Evolutionary conservation across 2,113 vertebrate species (phyloP), one percentile per base, ranked within the genome.

Genomic region (Forbesichthys papilliferus): DNA sequence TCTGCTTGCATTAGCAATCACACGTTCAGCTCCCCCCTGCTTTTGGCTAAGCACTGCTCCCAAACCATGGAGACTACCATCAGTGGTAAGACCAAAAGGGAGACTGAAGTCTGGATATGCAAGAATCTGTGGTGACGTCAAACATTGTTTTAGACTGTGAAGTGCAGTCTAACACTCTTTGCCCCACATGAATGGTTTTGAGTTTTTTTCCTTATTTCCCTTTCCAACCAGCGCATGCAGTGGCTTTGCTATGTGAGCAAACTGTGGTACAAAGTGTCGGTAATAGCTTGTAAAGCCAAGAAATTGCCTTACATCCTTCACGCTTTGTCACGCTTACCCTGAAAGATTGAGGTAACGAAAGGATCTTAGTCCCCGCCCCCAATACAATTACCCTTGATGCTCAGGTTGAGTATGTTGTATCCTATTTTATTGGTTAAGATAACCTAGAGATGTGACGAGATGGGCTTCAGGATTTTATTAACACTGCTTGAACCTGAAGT

Each of bases 271-370:
- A 61, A 64, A 78, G 0, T 61, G 6, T n/a, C 61, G 14, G 12
- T 69, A 74, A 7, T 78, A 74, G 11, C 49, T 49, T 66, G 69
- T 69, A 9, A 78, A 74, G 1, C 66, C 51, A 0, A 74, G 55
- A 0, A 74, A 56, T 18, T 66, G 61, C 11, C 70, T 64, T n/a
- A 73, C 61, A 16, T 47, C 62, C 60, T 13, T 78, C 48, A 67
- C 71, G 18, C 9, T 48, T 56, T 13, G 48, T 59, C n/a, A n/a
- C n/a, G n/a, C 20, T 20, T 20, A 20, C 20, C 20, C 20, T 20
- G 20, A 20, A 20, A 20, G 20, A 20, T 20, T 20, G 20, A 20
- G 20, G 20, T 20, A 2, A 20, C 20, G 20, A 20, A 20, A 20
- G 20, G 20, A 20, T 20, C 20, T 20, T 20, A 20, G 20, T 20